Conservation (phyloP, 2,888 invertebrate genomes). For the Chrysodeixis includens region DNA sequence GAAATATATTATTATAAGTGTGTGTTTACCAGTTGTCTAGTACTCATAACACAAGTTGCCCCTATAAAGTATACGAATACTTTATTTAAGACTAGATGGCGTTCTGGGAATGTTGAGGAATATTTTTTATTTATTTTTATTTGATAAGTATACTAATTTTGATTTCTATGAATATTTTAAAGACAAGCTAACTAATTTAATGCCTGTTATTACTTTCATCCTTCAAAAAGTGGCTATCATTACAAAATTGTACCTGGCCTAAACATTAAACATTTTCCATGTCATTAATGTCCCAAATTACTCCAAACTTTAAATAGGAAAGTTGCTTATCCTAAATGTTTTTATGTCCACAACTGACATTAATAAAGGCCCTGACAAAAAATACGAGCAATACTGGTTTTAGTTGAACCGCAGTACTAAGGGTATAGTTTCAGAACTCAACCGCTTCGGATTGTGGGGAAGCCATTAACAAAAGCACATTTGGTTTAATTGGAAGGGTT, state of each 20-base stretch:
- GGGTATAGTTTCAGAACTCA: constrained; percentile 40
- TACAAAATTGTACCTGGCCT: not conserved
- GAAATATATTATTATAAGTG: no score
- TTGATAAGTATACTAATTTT: no score
- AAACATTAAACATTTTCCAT: not conserved
- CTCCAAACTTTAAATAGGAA: not conserved
- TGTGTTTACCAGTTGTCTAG: no score
- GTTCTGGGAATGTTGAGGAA: no score
- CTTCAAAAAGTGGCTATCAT: no score
- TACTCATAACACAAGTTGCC: no score
- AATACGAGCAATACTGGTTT: constrained; percentile 25
- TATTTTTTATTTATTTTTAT: no score
- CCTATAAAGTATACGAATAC: no score
- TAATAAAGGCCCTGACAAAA: constrained; percentile 28
- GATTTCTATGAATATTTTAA: no score
- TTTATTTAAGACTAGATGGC: no score
- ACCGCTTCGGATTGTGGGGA: constrained; percentile 36
- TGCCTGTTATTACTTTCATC: no score
- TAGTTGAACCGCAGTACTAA: constrained; percentile 29
- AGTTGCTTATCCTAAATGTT: not conserved
- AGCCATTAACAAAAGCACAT: constrained; percentile 44
- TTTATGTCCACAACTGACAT: constrained; percentile 16
- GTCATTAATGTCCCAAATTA: not conserved
- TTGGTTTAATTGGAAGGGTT: constrained; percentile 45
- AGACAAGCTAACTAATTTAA: no score